phyloP scores from a whole-genome alignment of 1,140 invertebrate genomes.

The Acromyrmex heyeri region DNA sequence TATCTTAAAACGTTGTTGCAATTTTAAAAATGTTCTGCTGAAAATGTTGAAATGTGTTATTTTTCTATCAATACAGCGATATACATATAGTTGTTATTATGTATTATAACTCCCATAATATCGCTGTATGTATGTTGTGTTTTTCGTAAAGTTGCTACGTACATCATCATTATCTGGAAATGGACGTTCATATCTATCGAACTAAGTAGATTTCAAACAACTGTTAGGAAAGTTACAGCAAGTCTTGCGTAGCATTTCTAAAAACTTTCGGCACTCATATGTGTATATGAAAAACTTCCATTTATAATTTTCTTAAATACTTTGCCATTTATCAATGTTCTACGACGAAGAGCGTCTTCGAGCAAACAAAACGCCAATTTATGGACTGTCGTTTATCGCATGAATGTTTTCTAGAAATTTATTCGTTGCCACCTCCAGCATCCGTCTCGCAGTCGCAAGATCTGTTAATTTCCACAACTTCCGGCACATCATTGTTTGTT shows the following conservation, averaged over 20 bases:
- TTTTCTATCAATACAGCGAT: too few relatives aligned
- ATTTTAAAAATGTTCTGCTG: too few relatives aligned
- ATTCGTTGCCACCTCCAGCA: conserved; percentile 58
- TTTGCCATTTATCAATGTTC: neutral
- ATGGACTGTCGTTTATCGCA: conserved; percentile 68
- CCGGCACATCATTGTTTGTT: conserved; percentile 13
- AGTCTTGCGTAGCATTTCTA: neutral
- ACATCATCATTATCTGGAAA: conserved; percentile 10
- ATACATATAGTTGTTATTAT: too few relatives aligned
- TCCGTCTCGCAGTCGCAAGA: conserved; percentile 59
- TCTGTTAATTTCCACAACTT: conserved; percentile 57
- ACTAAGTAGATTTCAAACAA: conserved; percentile 24
- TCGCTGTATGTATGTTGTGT: too few relatives aligned
- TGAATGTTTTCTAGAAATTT: conserved; percentile 59
- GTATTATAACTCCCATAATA: too few relatives aligned
- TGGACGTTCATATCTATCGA: conserved; percentile 39
- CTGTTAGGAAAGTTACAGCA: conserved; percentile 19
- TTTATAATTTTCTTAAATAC: conserved; percentile 25
- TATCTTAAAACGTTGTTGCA: too few relatives aligned
- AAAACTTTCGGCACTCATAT: neutral
- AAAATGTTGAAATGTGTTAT: too few relatives aligned
- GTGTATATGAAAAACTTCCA: neutral
- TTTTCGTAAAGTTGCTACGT: neutral
- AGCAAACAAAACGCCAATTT: conserved; percentile 62
- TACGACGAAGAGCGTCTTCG: conserved; percentile 57